Base-by-base conservation (phyloP, 1,140 invertebrate species). In the Zaprionus davidi region DNA sequence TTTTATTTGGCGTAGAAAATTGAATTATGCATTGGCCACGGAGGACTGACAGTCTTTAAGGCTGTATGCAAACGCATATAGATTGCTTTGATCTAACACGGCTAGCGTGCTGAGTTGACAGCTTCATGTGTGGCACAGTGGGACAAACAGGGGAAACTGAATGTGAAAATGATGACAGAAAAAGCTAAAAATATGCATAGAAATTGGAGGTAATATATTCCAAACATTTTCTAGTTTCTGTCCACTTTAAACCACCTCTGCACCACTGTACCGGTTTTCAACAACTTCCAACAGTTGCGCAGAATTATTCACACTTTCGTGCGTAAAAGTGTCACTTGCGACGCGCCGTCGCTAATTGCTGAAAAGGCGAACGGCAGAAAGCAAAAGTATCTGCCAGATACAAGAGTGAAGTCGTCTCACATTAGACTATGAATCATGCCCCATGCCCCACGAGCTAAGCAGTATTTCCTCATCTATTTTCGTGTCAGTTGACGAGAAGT, bases 241-340 rank as follows among this genome's bases (percentile, higher is more conserved):
- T 17, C 2, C n/a, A 44, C n/a, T 44, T 44, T 1, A 6, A 7
- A 17, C 0, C 41, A n/a, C 1, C 7, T 44, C 56, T 57, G 31
- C 5, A 22, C 78, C 83, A 87, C 82, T 87, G 83, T 86, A 4
- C 49, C 17, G 22, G n/a, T 24, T 76, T 76, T 74, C 67, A 58
- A 76, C 67, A 59, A 49, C 36, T 70, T 74, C 46, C 51, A 71
- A 66, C 56, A 90, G 74, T 79, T 80, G 86, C 41, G 59, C 65
- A 36, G 74, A 67, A 90, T 85, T 76, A 75, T 88, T 90, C 86
- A 90, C 85, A 90, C 85, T 80, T 88, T 88, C 81, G 69, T 88
- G 85, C 85, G 76, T 90, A 81, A 75, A 90, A 90, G 78, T 90
- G 86, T 90, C 81, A 90, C 79, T 82, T 80, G 85, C 68, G 85